Percentiles rank a stretch among this genome's conserved stretches.
Conservation (phyloP, 2,888 invertebrate genomes). For the Eupithecia centaureata region DNA sequence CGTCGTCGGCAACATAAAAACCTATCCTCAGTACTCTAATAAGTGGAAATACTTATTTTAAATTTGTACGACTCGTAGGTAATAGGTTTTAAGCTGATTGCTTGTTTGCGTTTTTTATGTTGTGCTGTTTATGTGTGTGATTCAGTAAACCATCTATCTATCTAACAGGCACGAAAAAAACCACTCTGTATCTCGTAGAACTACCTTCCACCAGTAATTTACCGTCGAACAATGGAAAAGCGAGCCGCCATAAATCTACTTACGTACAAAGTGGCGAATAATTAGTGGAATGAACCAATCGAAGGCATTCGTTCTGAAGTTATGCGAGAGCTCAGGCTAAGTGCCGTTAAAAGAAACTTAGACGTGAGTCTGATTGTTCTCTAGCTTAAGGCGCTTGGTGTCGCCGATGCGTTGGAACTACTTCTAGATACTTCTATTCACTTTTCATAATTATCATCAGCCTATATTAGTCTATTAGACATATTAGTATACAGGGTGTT, state of each 20-base stretch:
- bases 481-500: too few relatives aligned
- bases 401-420: neutral
- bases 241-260: conserved; percentile 80
- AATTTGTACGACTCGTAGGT: neutral
- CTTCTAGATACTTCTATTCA: neutral
- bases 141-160: too few relatives aligned
- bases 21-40: too few relatives aligned
- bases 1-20: neutral
- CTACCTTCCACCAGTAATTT: neutral
- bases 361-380: conserved; percentile 79
- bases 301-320: conserved; percentile 81
- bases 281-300: conserved; percentile 84
- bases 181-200: neutral
- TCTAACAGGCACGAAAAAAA: neutral
- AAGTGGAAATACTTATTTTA: too few relatives aligned
- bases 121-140: too few relatives aligned
- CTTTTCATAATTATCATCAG: too few relatives aligned
- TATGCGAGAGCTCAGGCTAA: conserved; percentile 76
- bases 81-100: neutral
- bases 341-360: conserved; percentile 83
- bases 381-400: conserved; percentile 51
- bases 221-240: conserved; percentile 51
- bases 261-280: conserved; percentile 83
- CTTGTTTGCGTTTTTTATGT: too few relatives aligned
- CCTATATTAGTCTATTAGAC: too few relatives aligned